Base-by-base conservation (phyloP, 2,888 invertebrate genomes). In the Eurytoma adleriae region DNA sequence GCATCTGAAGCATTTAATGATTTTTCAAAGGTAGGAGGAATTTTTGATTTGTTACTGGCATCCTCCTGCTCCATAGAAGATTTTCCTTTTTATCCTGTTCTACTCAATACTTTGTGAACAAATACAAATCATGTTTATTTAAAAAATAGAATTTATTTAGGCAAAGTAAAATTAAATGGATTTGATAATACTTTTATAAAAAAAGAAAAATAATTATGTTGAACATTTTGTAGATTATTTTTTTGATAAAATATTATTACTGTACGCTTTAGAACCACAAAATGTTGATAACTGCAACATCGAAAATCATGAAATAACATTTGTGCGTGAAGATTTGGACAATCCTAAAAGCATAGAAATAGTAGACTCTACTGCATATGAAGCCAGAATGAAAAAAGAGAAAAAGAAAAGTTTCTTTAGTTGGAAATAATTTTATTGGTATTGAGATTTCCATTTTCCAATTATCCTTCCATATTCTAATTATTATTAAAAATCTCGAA, bases 21-120 rank as follows among this genome's bases (percentile, higher is more conserved):
- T 56, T 79, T 83, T 68, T 76, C 80, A 80, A 86, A 87, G 86
- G 89, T 88, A 85, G 83, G 82, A 78, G 69, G 64, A 74, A 40
- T 40, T 69, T 78, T 70, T 30, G 14, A 68, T 18, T 61, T 69
- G 40, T 56, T 3, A 0, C 54, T 66, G 13, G 24, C 18, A 50
- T 68, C 74, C 66, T 76, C 67, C 76, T 61, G 61, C 52, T 71
- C 61, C 52, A 40, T 12, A 20, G 50, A 56, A 20, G 16, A 61
- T 54, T 62, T 48, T 52, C 64, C 78, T 48, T 66, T 13, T 5
- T 16, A 48, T 27, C n/a, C 40, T 40, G 20, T n/a, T 27, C 4
- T 52, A 16, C 79, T 70, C 74, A 66, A 70, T 75, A 74, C 59
- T 64, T 79, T n/a, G 61, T 40, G 12, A 52, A 27, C 2, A 20